These are phyloP conservation scores for Ceratosolen solmsi DNA, from an alignment of 1,140 invertebrate species.

Conservation along the genomic window DNA sequence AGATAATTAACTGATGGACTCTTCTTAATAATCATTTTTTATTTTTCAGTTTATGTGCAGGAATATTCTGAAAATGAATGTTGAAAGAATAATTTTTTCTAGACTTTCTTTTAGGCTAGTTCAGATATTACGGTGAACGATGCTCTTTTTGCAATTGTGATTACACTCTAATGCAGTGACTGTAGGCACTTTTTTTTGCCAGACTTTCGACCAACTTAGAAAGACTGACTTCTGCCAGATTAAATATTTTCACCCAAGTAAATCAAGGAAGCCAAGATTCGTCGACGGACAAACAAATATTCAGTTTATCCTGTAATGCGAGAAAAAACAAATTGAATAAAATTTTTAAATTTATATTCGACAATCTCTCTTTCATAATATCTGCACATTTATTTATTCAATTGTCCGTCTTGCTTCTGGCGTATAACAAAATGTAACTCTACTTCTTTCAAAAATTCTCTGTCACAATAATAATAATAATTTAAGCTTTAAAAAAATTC, in stretches of 20 bases:
- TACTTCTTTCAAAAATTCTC: too few relatives aligned
- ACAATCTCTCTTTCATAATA: too few relatives aligned
- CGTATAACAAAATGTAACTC: too few relatives aligned
- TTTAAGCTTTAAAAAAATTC: too few relatives aligned
- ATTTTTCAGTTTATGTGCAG: not conserved
- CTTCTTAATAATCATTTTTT: not conserved
- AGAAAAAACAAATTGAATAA: too few relatives aligned
- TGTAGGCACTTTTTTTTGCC: not conserved
- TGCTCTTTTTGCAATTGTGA: not conserved
- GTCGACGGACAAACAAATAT: not conserved
- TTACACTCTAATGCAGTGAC: not conserved
- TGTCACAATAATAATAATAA: too few relatives aligned
- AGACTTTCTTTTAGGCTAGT: too few relatives aligned
- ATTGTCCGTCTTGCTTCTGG: too few relatives aligned
- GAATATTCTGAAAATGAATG: not conserved
- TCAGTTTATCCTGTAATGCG: not conserved
- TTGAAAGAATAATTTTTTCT: not conserved
- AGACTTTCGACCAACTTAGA: not conserved
- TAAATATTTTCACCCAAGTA: not conserved
- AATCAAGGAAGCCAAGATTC: not conserved
- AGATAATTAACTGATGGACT: too few relatives aligned
- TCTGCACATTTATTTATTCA: too few relatives aligned
- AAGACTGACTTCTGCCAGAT: not conserved
- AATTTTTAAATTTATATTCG: too few relatives aligned
- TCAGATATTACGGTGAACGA: not conserved